These are phyloP conservation scores for Trichogramma evanescens DNA, from an alignment of 2,888 invertebrate species.

Conservation along the genomic window DNA sequence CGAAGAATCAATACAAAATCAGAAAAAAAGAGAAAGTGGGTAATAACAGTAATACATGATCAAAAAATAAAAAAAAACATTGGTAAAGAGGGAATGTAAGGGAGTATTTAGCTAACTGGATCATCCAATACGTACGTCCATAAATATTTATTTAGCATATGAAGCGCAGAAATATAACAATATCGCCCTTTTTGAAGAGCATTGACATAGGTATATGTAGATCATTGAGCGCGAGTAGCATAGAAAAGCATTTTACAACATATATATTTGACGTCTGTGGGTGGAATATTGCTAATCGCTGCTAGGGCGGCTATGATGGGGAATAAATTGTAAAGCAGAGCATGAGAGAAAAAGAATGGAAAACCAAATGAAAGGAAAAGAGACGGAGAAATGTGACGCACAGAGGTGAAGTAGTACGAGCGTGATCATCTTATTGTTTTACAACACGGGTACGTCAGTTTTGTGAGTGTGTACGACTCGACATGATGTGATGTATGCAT, in stretches of 20 bases:
- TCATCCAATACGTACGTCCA: background rate
- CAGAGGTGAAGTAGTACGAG: constrained; percentile 19
- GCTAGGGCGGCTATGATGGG: constrained; percentile 14
- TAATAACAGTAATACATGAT: no score
- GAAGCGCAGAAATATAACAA: constrained; percentile 20
- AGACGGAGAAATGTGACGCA: background rate
- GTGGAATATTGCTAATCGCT: background rate
- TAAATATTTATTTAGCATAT: constrained; percentile 9
- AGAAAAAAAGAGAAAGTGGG: no score
- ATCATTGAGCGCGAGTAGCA: background rate
- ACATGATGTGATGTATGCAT: no score
- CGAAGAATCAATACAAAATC: no score
- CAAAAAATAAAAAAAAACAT: no score
- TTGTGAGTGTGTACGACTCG: no score
- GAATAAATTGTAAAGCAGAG: constrained; percentile 25
- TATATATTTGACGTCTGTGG: no score
- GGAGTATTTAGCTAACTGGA: no score
- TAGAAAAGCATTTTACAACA: background rate
- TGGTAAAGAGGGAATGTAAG: no score
- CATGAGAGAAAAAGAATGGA: background rate
- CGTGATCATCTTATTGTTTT: constrained; percentile 36
- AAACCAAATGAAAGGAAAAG: background rate
- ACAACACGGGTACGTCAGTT: constrained; percentile 19
- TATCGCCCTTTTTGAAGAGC: constrained; percentile 3
- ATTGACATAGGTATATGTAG: no score